phyloP scores from a whole-genome alignment of 1,140 invertebrate genomes.

The Augochlora pura region DNA sequence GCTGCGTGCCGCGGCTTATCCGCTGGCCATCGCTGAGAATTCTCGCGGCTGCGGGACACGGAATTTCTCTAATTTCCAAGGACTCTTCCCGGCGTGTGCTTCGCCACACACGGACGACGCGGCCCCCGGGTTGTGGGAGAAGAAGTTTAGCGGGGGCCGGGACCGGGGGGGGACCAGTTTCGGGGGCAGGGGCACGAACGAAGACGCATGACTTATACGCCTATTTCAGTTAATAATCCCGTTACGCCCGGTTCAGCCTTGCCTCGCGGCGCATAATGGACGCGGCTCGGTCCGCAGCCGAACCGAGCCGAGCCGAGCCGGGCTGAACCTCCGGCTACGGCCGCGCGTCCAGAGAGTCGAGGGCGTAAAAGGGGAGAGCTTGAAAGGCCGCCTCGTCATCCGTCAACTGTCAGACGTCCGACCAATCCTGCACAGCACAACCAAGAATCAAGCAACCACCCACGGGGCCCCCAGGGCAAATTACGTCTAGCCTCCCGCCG shows the following conservation, averaged over 20 bases:
- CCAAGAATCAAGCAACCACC: constrained; percentile 70
- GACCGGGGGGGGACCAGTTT: neutral
- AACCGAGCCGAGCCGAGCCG: no score
- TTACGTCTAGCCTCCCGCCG: constrained; percentile 58
- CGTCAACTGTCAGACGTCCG: constrained; percentile 78
- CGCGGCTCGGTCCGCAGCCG: constrained; percentile 51
- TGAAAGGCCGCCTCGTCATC: constrained; percentile 78
- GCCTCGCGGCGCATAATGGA: constrained; percentile 68
- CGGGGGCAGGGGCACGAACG: neutral
- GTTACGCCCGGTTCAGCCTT: constrained; percentile 63
- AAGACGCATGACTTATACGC: constrained; percentile 61
- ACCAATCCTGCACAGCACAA: constrained; percentile 76
- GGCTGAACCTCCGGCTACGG: constrained; percentile 5
- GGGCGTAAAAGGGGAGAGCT: constrained; percentile 65
- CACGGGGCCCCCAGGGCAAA: constrained; percentile 71
- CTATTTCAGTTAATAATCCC: constrained; percentile 72
- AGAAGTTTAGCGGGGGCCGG: no score
- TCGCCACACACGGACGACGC: neutral
- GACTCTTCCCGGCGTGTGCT: neutral
- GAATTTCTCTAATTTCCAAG: constrained; percentile 50
- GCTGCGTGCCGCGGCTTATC: constrained; percentile 42
- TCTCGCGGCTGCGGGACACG: constrained; percentile 33
- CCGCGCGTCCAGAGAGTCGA: constrained; percentile 46
- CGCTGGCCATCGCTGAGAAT: constrained; percentile 39
- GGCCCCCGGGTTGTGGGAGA: neutral